Base-by-base conservation (phyloP, 2,888 invertebrate genomes). In the Patella ulyssiponensis region DNA sequence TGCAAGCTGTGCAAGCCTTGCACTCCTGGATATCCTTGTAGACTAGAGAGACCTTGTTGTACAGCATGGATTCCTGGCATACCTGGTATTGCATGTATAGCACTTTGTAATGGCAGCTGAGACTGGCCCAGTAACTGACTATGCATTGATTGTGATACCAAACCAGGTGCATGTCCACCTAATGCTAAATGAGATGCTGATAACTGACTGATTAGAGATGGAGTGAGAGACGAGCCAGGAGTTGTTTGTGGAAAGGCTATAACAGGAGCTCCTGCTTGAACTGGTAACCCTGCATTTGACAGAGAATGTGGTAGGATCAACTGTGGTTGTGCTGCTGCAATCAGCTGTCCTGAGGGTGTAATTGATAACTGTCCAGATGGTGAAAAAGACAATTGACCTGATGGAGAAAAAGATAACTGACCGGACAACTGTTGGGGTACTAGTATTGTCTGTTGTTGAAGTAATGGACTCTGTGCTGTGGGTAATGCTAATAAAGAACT, bases 221-320 rank as follows among this genome's bases (percentile, higher is more conserved):
- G 44, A 44, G 44, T 44, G 44, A 44, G 44, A 44, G 44, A 44
- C 12, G 79, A 51, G 20, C 77, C 73, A 14, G 78, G 77, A 33
- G 82, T 79, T 56, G 80, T 78, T 69, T 86, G 86, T 9, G 87
- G 84, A 56, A 87, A 80, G 12, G 88, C 87, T 54, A 87, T 83
- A 56, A 89, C 79, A 3, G 88, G 88, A 27, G 87, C 86, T 2
- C 89, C 88, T 27, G 89, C 86, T 77, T 88, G 88, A 20, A 88
- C 79, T 2, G 87, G 87, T 23, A 85, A 75, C 23, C 85, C 86
- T 64, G 82, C 79, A 44, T 44, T 44, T 58, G 82, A 83, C 27
- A 85, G 54, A 14, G 84, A 75, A 15, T 75, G 76, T 2, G 82
- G 83, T 53, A 81, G 78, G 58, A 79, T 75, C 9, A 64, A 15